A percentile compares a stretch with the other conserved stretches of the same genome.
Evolutionary conservation across 92 coral and sea anemone species (phyloP).

Genomic region (Meandrina meandrites): DNA sequence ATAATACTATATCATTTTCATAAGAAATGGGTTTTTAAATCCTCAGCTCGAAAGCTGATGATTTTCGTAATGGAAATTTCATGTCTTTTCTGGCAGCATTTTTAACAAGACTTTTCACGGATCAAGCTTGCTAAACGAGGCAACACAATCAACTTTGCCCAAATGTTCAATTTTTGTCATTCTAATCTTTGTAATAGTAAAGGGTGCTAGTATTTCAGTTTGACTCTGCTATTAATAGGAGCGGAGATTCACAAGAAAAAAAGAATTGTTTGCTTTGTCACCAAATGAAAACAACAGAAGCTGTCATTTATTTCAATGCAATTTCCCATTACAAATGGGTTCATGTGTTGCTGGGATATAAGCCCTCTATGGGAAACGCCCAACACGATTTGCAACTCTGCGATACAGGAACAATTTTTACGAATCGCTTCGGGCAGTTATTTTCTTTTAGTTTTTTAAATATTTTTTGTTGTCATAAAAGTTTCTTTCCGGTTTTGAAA

Average conservation of each 20-base stretch:
- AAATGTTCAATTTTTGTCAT: slow-evolving; percentile 5
- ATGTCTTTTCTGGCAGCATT: neutral
- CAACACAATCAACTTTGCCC: neutral
- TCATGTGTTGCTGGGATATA: neutral
- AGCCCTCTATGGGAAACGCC: neutral
- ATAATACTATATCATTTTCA: slow-evolving; percentile 15
- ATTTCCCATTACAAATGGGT: neutral
- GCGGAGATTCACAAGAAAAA: slow-evolving; percentile 2
- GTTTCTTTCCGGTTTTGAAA: slow-evolving; percentile 6
- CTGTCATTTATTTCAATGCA: slow-evolving; percentile 12
- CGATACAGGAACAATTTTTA: neutral
- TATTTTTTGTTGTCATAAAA: neutral
- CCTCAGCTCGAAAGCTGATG: neutral
- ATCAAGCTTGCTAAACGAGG: neutral
- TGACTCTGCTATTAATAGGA: neutral
- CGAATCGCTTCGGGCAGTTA: neutral
- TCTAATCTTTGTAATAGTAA: neutral
- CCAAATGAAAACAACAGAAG: slow-evolving; percentile 10
- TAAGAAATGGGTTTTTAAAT: slow-evolving; percentile 3
- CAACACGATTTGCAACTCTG: neutral
- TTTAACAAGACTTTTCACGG: neutral
- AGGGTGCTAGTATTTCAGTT: neutral
- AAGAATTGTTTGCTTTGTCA: slow-evolving; percentile 9
- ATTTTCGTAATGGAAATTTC: neutral
- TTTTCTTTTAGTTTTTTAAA: neutral